A percentile compares a stretch with the other conserved stretches of the same genome.
Conservation (phyloP, 2,113 vertebrate genomes). For the Cyphomyrus plagiostoma region DNA sequence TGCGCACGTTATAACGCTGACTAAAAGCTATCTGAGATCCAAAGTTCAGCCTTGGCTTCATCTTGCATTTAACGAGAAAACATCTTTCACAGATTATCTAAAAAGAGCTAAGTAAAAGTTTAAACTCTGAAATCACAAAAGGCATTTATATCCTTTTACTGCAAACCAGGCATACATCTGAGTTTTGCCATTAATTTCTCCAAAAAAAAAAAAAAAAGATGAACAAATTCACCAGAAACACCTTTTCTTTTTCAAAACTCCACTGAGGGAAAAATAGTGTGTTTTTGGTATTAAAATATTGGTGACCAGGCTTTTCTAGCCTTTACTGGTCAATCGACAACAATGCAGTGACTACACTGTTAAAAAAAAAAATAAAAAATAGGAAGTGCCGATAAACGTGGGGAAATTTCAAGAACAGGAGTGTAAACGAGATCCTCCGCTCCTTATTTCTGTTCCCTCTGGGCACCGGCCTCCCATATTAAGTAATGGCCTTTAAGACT, state of each 20-base stretch:
- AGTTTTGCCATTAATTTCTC: slow-evolving; percentile 13
- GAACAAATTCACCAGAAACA: slow-evolving; percentile 33
- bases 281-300: slow-evolving; percentile 20
- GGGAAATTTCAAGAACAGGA: neutral
- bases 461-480: neutral
- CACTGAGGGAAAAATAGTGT: neutral
- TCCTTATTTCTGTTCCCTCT: neutral
- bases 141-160: slow-evolving; percentile 34
- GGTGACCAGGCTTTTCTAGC: neutral
- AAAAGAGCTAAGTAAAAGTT: slow-evolving; percentile 53
- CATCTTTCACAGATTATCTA: slow-evolving; percentile 37
- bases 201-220: slow-evolving; percentile 25
- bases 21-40: slow-evolving; percentile 38
- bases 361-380: neutral
- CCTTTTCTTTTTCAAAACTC: slow-evolving; percentile 16
- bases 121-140: slow-evolving; percentile 41
- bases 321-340: neutral
- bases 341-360: neutral
- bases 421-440: neutral
- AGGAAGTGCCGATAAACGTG: neutral
- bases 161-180: slow-evolving; percentile 35
- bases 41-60: slow-evolving; percentile 31
- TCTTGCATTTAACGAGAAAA: slow-evolving; percentile 35
- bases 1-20: slow-evolving; percentile 19
- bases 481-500: neutral